A percentile compares a stretch with the other conserved stretches of the same genome.
Conservation (phyloP, 2,797 vertebrate genomes). For the Saxicola maurus region DNA sequence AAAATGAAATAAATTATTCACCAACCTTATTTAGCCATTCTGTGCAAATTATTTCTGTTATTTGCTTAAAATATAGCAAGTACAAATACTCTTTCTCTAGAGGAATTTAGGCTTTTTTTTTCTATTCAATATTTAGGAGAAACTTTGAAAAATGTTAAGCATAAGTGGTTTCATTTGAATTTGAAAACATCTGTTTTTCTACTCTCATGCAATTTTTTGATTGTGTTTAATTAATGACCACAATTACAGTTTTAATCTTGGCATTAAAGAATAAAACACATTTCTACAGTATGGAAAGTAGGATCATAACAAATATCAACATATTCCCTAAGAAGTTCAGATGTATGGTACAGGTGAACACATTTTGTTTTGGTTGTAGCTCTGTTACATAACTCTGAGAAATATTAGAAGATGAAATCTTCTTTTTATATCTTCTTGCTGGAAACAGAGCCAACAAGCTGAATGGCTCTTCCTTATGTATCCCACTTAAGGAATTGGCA, state of each 20-base stretch:
- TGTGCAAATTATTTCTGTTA: background rate
- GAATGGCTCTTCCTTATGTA: background rate
- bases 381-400: background rate
- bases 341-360: rapidly evolving
- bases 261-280: background rate
- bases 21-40: background rate
- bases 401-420: background rate
- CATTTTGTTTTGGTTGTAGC: background rate
- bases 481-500: background rate
- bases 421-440: background rate
- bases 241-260: background rate
- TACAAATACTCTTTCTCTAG: background rate
- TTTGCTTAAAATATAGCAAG: background rate
- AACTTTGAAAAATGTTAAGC: background rate
- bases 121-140: background rate
- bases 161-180: background rate
- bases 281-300: background rate
- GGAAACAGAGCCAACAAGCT: background rate
- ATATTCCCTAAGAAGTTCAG: background rate
- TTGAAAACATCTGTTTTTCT: background rate
- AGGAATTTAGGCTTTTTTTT: background rate
- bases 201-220: background rate
- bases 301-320: background rate
- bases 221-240: background rate
- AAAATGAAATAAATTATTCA: background rate